Percentiles rank a stretch among this genome's conserved stretches.
These are phyloP conservation scores for Nycticorax nycticorax DNA, from an alignment of 2,113 vertebrate species.

Conservation along the genomic window DNA sequence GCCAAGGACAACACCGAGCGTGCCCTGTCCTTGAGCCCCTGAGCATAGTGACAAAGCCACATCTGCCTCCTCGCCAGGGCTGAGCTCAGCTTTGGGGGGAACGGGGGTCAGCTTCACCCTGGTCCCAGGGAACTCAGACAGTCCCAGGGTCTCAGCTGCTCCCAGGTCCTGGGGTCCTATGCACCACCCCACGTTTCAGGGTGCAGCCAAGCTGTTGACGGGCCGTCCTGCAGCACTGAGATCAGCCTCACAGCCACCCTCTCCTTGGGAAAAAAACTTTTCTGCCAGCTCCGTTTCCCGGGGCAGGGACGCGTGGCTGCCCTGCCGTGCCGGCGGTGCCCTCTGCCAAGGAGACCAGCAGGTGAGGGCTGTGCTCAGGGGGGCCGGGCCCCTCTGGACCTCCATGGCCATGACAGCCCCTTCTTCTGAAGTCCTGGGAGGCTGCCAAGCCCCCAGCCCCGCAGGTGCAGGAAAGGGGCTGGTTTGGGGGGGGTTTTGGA, in stretches of 20 bases:
- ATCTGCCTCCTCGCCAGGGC: fast-evolving
- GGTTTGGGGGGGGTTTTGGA: no score
- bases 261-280: neutral
- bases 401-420: fast-evolving
- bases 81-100: neutral
- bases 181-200: neutral
- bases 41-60: neutral
- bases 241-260: neutral
- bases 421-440: neutral
- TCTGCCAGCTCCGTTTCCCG: neutral
- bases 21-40: neutral
- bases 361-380: neutral
- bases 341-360: slow-evolving; percentile 35
- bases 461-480: neutral
- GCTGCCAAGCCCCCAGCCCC: fast-evolving
- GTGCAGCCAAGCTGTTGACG: neutral
- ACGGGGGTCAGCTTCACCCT: neutral
- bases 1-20: fast-evolving
- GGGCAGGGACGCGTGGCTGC: neutral
- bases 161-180: neutral
- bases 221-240: neutral
- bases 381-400: fast-evolving
- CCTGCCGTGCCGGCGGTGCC: fast-evolving
- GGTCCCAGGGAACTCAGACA: fast-evolving
- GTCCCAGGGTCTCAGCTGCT: neutral